phyloP scores from a whole-genome alignment of 2,797 vertebrate species.

The Phoebastria nigripes region DNA sequence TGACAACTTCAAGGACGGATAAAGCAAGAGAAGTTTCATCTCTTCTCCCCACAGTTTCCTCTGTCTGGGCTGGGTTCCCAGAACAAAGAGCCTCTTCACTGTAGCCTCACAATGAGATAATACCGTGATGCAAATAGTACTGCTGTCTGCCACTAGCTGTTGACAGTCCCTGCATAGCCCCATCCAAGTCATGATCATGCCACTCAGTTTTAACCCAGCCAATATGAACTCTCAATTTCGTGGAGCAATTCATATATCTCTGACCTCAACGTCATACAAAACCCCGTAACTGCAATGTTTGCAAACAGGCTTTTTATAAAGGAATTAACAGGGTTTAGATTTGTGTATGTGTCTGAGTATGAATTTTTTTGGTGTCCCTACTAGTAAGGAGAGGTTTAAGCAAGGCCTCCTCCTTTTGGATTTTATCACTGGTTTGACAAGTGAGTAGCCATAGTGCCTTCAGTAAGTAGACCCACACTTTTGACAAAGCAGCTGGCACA shows the following conservation, averaged over 20 bases:
- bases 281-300: background rate
- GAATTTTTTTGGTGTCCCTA: background rate
- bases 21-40: conserved; percentile 12
- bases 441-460: background rate
- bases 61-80: conserved; percentile 1
- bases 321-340: background rate
- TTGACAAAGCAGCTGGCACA: background rate
- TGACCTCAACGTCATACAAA: background rate
- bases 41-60: background rate
- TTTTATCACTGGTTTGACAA: background rate
- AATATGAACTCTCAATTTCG: background rate
- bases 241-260: background rate
- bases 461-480: background rate
- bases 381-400: background rate
- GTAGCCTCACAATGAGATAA: background rate
- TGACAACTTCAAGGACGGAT: background rate
- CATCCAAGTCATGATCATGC: background rate
- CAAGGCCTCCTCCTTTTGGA: background rate
- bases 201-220: background rate
- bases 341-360: background rate
- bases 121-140: background rate
- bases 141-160: background rate
- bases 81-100: background rate
- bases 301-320: background rate
- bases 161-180: background rate